Conservation (phyloP, 2,113 vertebrate genomes). For the Salminus brasiliensis region DNA sequence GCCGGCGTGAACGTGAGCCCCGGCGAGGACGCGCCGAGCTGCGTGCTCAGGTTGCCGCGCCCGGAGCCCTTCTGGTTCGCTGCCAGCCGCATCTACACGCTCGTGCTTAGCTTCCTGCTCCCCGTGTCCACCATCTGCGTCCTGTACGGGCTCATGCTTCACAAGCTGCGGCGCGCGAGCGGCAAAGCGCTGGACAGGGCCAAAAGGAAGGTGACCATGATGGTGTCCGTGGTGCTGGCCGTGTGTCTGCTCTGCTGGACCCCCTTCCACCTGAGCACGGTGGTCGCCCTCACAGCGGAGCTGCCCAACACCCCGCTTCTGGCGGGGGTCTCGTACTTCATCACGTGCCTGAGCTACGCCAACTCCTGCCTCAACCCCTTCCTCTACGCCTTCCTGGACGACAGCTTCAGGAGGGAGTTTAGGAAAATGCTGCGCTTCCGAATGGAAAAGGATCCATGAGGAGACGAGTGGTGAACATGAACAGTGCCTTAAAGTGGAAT, state of each 20-base stretch:
- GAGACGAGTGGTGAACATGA: not conserved
- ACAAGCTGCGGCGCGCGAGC: slow-evolving; percentile 70
- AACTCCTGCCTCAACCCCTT: slow-evolving; percentile 80
- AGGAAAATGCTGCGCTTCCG: slow-evolving; percentile 60
- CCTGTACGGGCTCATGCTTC: slow-evolving; percentile 75
- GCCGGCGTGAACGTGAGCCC: slow-evolving; percentile 67
- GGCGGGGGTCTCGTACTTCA: slow-evolving; percentile 75
- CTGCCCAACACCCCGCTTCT: slow-evolving; percentile 74
- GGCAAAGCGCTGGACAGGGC: slow-evolving; percentile 77
- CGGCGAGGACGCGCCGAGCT: slow-evolving; percentile 70
- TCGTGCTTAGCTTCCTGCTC: slow-evolving; percentile 75
- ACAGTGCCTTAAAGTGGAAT: too few relatives aligned
- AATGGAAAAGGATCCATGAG: not conserved
- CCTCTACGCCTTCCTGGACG: slow-evolving; percentile 77
- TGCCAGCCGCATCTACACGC: slow-evolving; percentile 75
- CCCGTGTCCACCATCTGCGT: slow-evolving; percentile 75
- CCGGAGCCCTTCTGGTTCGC: slow-evolving; percentile 78
- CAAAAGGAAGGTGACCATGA: slow-evolving; percentile 75
- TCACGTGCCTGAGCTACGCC: slow-evolving; percentile 80
- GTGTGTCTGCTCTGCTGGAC: slow-evolving; percentile 81
- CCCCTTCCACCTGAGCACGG: slow-evolving; percentile 78
- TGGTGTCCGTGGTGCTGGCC: slow-evolving; percentile 78
- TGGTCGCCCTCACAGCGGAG: slow-evolving; percentile 77
- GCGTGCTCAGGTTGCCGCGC: slow-evolving; percentile 75
- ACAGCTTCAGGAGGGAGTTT: slow-evolving; percentile 76